These are phyloP conservation scores for Prosopocoilus inquinatus DNA, from an alignment of 2,888 invertebrate species.

Conservation along the genomic window DNA sequence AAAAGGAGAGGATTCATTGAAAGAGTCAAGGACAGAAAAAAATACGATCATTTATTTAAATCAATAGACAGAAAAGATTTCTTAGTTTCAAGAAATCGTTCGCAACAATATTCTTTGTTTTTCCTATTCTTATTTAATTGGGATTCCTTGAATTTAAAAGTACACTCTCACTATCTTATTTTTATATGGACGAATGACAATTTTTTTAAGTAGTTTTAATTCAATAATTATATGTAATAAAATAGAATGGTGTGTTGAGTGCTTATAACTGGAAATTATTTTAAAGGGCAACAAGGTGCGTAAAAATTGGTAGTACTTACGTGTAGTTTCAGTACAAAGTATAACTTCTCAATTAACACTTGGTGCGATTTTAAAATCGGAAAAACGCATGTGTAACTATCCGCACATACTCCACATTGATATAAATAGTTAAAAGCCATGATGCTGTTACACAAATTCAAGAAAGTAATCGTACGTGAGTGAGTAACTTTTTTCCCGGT, in stretches of 20 bases:
- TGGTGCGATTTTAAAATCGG: slow-evolving; percentile 9
- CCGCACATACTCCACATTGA: slow-evolving; percentile 14
- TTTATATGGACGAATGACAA: no score
- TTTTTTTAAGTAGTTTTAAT: no score
- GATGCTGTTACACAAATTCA: not conserved
- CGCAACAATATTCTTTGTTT: no score
- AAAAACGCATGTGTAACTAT: slow-evolving; percentile 2
- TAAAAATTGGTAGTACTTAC: slow-evolving; percentile 4
- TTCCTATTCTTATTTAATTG: no score
- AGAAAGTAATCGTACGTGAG: not conserved
- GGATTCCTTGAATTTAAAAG: no score
- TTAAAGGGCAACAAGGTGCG: not conserved
- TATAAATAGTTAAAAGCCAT: slow-evolving; percentile 9
- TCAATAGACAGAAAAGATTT: no score
- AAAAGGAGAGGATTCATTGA: no score
- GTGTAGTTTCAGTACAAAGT: slow-evolving; percentile 7
- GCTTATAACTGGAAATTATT: not conserved
- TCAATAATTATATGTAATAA: no score
- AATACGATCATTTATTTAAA: no score
- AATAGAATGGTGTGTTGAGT: not conserved
- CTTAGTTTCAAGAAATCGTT: no score
- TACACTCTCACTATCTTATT: no score
- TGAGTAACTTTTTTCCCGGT: slow-evolving; percentile 15
- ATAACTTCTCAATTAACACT: slow-evolving; percentile 8
- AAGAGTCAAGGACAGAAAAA: no score